Conservation (phyloP, 2,888 invertebrate species). For the Plemyria rubiginata region DNA sequence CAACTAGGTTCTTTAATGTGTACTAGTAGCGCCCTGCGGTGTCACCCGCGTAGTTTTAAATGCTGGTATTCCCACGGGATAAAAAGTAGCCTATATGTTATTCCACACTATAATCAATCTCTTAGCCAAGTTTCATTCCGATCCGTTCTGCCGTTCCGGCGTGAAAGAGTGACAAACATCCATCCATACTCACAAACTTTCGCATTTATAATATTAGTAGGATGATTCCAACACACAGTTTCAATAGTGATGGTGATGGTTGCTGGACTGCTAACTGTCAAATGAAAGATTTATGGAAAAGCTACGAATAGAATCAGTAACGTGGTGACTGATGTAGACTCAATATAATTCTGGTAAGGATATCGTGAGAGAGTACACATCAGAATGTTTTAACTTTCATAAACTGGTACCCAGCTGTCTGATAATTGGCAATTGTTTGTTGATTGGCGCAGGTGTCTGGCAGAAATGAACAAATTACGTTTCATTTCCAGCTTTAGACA, state of each 20-base stretch:
- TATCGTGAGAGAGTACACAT: too few relatives aligned
- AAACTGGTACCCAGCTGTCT: constrained; percentile 8
- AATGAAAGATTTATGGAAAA: not conserved
- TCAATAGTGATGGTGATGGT: not conserved
- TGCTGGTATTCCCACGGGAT: too few relatives aligned
- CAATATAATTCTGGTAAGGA: not conserved
- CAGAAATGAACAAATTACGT: constrained; percentile 19
- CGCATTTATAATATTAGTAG: too few relatives aligned
- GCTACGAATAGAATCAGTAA: too few relatives aligned
- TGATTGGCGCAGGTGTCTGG: constrained; percentile 4
- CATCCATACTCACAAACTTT: too few relatives aligned
- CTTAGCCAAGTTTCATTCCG: too few relatives aligned
- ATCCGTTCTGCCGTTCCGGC: too few relatives aligned
- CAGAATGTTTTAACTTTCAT: constrained; percentile 15
- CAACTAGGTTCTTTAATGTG: not conserved
- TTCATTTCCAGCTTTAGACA: constrained; percentile 34
- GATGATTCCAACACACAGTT: not conserved
- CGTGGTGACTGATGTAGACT: not conserved
- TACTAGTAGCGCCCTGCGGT: too few relatives aligned
- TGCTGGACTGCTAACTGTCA: not conserved
- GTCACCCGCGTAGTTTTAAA: too few relatives aligned
- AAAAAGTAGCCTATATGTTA: too few relatives aligned
- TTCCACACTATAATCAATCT: too few relatives aligned
- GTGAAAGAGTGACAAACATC: too few relatives aligned
- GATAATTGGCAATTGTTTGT: constrained; percentile 23